Base-by-base conservation (phyloP, 1,140 invertebrate genomes). In the Orius insidiosus region DNA sequence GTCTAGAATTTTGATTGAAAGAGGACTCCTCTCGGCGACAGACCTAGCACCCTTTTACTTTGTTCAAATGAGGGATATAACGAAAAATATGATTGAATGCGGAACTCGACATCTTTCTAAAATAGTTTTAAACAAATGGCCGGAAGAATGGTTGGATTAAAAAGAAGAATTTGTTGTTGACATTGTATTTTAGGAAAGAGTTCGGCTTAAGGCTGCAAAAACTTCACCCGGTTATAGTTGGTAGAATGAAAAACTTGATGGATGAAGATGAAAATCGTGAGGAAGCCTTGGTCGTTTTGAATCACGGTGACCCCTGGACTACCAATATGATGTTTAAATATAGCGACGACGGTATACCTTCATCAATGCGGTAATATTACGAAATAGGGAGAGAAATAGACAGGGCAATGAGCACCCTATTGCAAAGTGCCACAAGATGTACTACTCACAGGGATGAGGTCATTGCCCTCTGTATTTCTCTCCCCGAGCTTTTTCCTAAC, bases 321-420 rank as follows among this genome's bases (percentile, higher is more conserved):
- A 4, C 47, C 11, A 48, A 48, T 19, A 24, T 48, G 11, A 34
- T n/a, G n/a, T 48, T 43, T 19, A 48, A 40, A 36, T 48, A 48
- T 18, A 40, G 5, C 38, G 24, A 24, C 7, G 24, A 24, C 7
- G 24, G 24, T 7, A 24, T 24, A 3, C 24, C 24, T 24, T 3
- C 24, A 24, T 24, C 24, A 24, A 24, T 24, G 7, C 24, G 24
- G 24, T 24, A 24, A 4, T n/a, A n/a, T 24, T 24, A 38, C 11
- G 34, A 46, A n/a, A n/a, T n/a, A n/a, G n/a, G n/a, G n/a, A n/a
- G n/a, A n/a, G n/a, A n/a, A n/a, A n/a, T n/a, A n/a, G n/a, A n/a
- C n/a, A n/a, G n/a, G n/a, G n/a, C n/a, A n/a, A n/a, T n/a, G n/a
- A n/a, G n/a, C n/a, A n/a, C n/a, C n/a, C n/a, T n/a, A n/a, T n/a